Evolutionary conservation across 2,797 vertebrate species (phyloP).

Genomic region (Echiichthys vipera): DNA sequence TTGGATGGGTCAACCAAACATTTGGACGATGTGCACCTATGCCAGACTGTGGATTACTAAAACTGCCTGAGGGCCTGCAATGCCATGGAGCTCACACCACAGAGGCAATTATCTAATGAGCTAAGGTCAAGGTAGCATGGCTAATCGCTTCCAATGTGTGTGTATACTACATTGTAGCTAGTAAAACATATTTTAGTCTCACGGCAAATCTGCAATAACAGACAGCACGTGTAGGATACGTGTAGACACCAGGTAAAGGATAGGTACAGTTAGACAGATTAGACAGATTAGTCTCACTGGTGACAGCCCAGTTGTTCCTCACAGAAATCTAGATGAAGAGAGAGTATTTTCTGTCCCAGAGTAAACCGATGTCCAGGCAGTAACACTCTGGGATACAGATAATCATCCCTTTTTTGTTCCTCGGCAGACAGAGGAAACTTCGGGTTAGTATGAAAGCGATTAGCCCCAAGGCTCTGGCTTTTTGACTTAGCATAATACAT

Average conservation of each 20-base stretch:
- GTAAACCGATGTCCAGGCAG: constrained; percentile 17
- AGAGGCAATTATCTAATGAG: constrained; percentile 29
- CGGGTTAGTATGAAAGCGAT: constrained; percentile 35
- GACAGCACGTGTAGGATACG: constrained; percentile 26
- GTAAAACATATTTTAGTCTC: constrained; percentile 2
- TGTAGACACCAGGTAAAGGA: constrained; percentile 7
- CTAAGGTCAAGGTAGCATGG: constrained; percentile 32
- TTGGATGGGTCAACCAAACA: constrained; percentile 20
- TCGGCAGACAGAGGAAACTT: constrained; percentile 21
- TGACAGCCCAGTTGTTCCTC: constrained; percentile 21
- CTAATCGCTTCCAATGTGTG: constrained; percentile 28
- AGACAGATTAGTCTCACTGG: constrained; percentile 17
- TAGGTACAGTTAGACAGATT: constrained; percentile 28
- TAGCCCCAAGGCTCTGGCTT: constrained; percentile 32
- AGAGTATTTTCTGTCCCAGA: constrained; percentile 12
- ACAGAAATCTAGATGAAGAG: constrained; percentile 11
- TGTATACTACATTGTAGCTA: background rate
- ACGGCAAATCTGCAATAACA: constrained; percentile 24
- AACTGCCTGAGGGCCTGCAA: constrained; percentile 9
- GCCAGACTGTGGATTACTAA: constrained; percentile 22
- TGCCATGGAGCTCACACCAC: constrained; percentile 14
- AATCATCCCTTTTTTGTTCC: constrained; percentile 17
- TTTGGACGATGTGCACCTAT: constrained; percentile 28
- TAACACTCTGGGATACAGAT: constrained; percentile 26
- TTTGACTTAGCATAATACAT: constrained; percentile 10